A percentile compares a stretch with the other conserved stretches of the same genome.
phyloP scores from a whole-genome alignment of 2,797 vertebrate genomes.

The Platyrinchus mystaceus region DNA sequence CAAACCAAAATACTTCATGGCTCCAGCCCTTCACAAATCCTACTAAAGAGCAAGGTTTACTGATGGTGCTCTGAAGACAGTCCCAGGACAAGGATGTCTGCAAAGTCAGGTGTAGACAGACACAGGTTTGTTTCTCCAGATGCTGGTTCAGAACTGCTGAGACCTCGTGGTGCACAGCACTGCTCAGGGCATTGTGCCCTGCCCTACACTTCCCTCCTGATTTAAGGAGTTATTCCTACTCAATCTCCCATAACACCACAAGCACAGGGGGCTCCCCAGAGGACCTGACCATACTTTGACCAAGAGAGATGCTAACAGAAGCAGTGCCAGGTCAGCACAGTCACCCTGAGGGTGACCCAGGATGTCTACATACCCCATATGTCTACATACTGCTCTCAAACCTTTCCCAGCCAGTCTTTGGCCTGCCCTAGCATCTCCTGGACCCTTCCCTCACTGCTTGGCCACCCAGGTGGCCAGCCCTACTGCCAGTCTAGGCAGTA shows the following conservation, averaged over 20 bases:
- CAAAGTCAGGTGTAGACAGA: background rate
- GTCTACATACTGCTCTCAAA: background rate
- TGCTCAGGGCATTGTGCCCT: background rate
- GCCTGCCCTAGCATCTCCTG: background rate
- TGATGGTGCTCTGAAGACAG: accelerated
- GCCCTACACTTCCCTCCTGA: background rate
- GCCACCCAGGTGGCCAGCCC: background rate
- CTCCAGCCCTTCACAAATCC: background rate
- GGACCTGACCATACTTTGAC: too few species aligned
- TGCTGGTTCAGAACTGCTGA: background rate
- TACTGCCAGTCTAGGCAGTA: background rate
- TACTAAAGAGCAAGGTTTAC: background rate
- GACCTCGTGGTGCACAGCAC: background rate
- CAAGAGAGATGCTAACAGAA: background rate
- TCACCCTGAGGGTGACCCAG: accelerated
- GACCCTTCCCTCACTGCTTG: background rate
- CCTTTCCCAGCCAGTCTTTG: background rate
- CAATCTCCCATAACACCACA: accelerated
- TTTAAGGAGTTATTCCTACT: background rate
- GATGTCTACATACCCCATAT: too few species aligned
- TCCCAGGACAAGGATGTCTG: accelerated
- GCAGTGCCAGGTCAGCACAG: background rate
- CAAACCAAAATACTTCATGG: accelerated
- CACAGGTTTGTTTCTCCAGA: background rate
- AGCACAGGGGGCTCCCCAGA: accelerated